Conservation (phyloP, 2,888 invertebrate genomes). For the Ochlodes sylvanus region DNA sequence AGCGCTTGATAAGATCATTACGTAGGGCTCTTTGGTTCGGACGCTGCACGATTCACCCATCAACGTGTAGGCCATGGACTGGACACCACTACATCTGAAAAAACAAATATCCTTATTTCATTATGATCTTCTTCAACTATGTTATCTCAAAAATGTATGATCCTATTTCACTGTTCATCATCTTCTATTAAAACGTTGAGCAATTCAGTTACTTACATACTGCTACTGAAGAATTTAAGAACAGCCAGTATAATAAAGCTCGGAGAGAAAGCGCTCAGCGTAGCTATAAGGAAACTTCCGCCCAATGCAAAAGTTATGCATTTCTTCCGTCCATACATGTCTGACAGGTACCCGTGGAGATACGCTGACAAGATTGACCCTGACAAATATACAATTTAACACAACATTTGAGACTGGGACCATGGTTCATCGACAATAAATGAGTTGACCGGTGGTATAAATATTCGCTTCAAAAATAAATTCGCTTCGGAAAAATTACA, state of each 20-base stretch:
- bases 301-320: slow-evolving; percentile 56
- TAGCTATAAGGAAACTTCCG: slow-evolving; percentile 53
- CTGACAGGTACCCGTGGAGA: slow-evolving; percentile 65
- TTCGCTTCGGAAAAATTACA: too few relatives aligned
- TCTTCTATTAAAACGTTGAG: too few relatives aligned
- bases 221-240: slow-evolving; percentile 58
- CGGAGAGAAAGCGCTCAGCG: slow-evolving; percentile 58
- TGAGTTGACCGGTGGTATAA: too few relatives aligned
- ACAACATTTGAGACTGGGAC: too few relatives aligned
- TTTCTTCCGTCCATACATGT: slow-evolving; percentile 58
- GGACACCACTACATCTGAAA: slow-evolving; percentile 59
- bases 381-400: slow-evolving; percentile 41
- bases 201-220: slow-evolving; percentile 54
- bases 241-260: slow-evolving; percentile 61
- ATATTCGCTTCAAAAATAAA: too few relatives aligned
- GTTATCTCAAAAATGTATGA: too few relatives aligned
- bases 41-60: slow-evolving; percentile 74
- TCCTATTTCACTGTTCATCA: too few relatives aligned
- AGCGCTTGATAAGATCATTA: slow-evolving; percentile 58
- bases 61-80: slow-evolving; percentile 78
- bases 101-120: neutral
- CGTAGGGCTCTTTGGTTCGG: slow-evolving; percentile 55
- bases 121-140: too few relatives aligned
- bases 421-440: too few relatives aligned
- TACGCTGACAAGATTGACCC: slow-evolving; percentile 63